Evolutionary conservation across 2,888 invertebrate species (phyloP).

Genomic region (Hydropsyche betteni): DNA sequence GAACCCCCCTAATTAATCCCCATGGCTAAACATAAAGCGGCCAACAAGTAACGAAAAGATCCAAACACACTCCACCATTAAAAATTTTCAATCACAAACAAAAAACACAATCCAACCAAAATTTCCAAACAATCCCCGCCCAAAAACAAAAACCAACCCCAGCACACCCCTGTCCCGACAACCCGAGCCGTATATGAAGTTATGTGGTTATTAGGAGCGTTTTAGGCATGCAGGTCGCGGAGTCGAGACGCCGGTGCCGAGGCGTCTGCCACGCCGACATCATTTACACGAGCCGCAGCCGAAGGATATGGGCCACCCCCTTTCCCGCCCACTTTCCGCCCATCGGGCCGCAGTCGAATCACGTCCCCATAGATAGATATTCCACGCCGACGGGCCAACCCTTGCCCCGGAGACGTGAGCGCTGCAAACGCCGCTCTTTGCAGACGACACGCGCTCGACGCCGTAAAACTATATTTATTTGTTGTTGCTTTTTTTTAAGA

Average conservation of each 20-base stretch:
- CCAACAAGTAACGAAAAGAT: no score
- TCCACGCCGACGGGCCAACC: conserved; percentile 13
- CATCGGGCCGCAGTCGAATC: conserved; percentile 44
- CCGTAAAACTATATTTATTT: conserved; percentile 18
- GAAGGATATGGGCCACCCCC: conserved; percentile 8
- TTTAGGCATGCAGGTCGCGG: conserved; percentile 40
- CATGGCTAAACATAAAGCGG: no score
- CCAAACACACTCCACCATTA: no score
- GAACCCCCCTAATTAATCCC: no score
- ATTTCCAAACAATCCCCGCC: no score
- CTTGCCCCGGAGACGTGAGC: not conserved
- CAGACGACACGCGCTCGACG: not conserved
- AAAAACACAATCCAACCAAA: no score
- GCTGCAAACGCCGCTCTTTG: conserved; percentile 1
- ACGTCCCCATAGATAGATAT: conserved; percentile 47
- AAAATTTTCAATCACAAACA: no score
- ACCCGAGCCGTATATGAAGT: conserved; percentile 20
- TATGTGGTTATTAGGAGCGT: conserved; percentile 7
- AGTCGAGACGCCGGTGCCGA: conserved; percentile 33
- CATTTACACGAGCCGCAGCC: conserved; percentile 48
- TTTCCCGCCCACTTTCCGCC: no score
- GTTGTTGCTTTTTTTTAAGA: not conserved
- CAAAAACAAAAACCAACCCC: not conserved
- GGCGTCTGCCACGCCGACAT: conserved; percentile 47
- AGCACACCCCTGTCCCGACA: conserved; percentile 10